These are phyloP conservation scores for Anticlea derivata DNA, from an alignment of 2,888 invertebrate species.

Conservation along the genomic window DNA sequence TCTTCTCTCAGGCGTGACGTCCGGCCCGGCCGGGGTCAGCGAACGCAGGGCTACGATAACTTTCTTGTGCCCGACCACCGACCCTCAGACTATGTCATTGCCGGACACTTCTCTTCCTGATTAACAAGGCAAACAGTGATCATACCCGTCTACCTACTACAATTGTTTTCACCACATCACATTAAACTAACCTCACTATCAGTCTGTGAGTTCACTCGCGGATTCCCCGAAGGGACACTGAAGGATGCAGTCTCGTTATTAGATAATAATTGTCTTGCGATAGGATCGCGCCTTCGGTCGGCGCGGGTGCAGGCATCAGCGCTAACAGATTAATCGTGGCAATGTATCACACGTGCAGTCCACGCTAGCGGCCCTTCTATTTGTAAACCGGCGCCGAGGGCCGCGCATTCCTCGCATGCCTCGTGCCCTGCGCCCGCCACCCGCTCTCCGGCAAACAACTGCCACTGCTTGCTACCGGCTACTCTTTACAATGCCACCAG, in stretches of 20 bases:
- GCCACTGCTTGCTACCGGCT: conserved; percentile 40
- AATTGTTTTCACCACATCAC: not conserved
- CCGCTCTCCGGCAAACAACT: conserved; percentile 48
- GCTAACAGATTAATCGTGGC: conserved; percentile 77
- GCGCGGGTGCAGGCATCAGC: conserved; percentile 64
- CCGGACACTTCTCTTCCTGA: conserved; percentile 46
- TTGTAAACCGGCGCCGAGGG: conserved; percentile 82
- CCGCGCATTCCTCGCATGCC: conserved; percentile 78
- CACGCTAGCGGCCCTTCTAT: conserved; percentile 80
- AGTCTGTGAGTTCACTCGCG: conserved; percentile 36
- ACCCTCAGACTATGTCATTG: conserved; percentile 73
- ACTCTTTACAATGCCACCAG: conserved; percentile 55
- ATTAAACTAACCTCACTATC: conserved; percentile 3
- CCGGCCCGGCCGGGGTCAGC: conserved; percentile 78
- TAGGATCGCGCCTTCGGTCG: conserved; percentile 45
- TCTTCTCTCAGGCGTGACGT: conserved; percentile 77
- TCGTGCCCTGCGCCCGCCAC: conserved; percentile 66
- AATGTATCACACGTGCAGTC: conserved; percentile 79
- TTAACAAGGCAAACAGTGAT: not conserved
- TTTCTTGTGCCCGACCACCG: conserved; percentile 73
- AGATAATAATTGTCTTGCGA: conserved; percentile 48
- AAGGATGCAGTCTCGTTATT: conserved; percentile 41
- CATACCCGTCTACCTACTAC: not conserved
- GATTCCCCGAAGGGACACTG: conserved; percentile 25
- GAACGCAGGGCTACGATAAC: conserved; percentile 72